Evolutionary conservation across 2,888 invertebrate species (phyloP).

Genomic region (Hoplodrina ambigua): DNA sequence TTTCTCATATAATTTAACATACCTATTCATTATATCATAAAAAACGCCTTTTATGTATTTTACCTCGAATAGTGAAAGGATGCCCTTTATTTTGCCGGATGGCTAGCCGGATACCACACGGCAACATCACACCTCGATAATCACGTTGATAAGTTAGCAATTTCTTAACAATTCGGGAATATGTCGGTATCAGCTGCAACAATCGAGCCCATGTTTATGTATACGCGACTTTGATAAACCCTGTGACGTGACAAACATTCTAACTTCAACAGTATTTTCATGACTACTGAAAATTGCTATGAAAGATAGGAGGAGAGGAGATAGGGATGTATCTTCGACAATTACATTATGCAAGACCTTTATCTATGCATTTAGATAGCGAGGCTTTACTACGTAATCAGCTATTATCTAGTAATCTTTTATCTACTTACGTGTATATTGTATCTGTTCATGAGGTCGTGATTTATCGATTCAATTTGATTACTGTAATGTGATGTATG

Average conservation of each 20-base stretch:
- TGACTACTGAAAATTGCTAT: constrained; percentile 10
- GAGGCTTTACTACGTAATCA: constrained; percentile 28
- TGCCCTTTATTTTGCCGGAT: constrained; percentile 37
- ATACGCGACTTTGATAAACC: constrained; percentile 13
- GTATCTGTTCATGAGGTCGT: constrained; percentile 40
- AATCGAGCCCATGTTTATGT: constrained; percentile 5
- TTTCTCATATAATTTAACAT: constrained; percentile 5
- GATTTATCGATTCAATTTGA: constrained; percentile 47
- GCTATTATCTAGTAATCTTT: constrained; percentile 28
- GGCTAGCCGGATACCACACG: constrained; percentile 14
- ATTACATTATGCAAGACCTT: constrained; percentile 18
- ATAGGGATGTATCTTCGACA: constrained; percentile 1
- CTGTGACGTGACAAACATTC: neutral
- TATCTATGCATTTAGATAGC: constrained; percentile 36
- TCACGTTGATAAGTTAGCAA: constrained; percentile 42
- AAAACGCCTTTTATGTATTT: constrained; percentile 20
- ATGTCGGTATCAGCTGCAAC: constrained; percentile 6
- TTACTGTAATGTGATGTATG: constrained; percentile 8
- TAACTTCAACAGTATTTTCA: constrained; percentile 13
- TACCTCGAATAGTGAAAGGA: constrained; percentile 23
- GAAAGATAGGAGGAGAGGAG: constrained; percentile 5
- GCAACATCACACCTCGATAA: constrained; percentile 44
- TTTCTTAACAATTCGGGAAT: constrained; percentile 33
- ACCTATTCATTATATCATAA: constrained; percentile 14
- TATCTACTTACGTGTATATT: constrained; percentile 23